These are phyloP conservation scores for Tetraneura akinire DNA, from an alignment of 1,140 invertebrate species.

Conservation along the genomic window DNA sequence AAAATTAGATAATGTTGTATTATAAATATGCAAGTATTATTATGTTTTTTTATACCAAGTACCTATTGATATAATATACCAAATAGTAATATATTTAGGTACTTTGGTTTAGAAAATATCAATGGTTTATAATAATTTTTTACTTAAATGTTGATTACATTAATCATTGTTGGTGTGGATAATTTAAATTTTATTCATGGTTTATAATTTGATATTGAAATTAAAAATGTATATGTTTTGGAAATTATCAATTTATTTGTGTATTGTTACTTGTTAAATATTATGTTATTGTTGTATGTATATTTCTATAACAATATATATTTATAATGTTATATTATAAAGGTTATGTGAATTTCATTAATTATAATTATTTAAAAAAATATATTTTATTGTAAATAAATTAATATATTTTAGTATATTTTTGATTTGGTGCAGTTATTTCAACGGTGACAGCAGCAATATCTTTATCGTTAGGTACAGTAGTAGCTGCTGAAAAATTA, in stretches of 20 bases:
- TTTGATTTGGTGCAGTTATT: slow-evolving; percentile 48
- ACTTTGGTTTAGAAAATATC: too few relatives aligned
- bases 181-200: background rate
- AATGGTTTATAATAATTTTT: background rate
- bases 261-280: too few relatives aligned
- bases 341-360: background rate
- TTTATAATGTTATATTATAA: background rate
- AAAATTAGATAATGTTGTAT: too few relatives aligned
- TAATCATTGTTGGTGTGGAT: background rate
- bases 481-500: slow-evolving; percentile 70
- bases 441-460: slow-evolving; percentile 50
- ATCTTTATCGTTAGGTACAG: slow-evolving; percentile 55
- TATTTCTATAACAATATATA: background rate
- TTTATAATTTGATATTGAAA: background rate
- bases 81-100: too few relatives aligned
- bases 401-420: slow-evolving; percentile 40
- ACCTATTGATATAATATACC: too few relatives aligned
- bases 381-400: background rate
- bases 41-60: too few relatives aligned
- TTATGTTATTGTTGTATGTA: background rate
- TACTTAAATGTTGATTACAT: background rate
- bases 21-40: too few relatives aligned
- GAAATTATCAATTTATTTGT: too few relatives aligned
- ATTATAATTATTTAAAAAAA: background rate
- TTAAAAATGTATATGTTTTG: background rate